phyloP scores from a whole-genome alignment of 1,140 invertebrate species.

The Dendrolimus kikuchii region DNA sequence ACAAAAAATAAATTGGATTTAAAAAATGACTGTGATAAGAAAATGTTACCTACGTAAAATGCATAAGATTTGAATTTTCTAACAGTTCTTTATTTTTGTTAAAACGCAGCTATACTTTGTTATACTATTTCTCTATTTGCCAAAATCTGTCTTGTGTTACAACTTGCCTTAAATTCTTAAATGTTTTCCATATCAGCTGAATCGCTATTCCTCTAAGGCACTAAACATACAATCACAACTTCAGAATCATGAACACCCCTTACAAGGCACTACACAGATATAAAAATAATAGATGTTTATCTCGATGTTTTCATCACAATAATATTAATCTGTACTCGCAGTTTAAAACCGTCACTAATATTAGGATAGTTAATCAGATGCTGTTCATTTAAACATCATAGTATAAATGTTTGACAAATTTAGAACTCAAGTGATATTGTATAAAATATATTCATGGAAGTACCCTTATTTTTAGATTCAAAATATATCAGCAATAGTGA shows the following conservation, averaged over 20 bases:
- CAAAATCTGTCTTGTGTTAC: neutral
- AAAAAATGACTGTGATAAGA: constrained; percentile 43
- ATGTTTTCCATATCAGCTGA: no score
- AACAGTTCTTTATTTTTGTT: constrained; percentile 3
- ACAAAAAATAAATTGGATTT: constrained; percentile 4
- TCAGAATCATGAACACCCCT: no score
- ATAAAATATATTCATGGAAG: constrained; percentile 41
- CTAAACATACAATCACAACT: no score
- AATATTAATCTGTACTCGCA: constrained; percentile 24
- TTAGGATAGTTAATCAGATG: constrained; percentile 38
- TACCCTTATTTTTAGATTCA: constrained; percentile 61
- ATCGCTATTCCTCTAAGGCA: no score
- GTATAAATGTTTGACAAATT: constrained; percentile 16
- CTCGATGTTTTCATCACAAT: no score
- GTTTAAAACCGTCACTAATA: constrained; percentile 50
- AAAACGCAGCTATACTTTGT: neutral
- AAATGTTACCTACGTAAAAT: constrained; percentile 38
- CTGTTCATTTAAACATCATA: constrained; percentile 16
- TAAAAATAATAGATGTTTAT: no score
- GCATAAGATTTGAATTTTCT: constrained; percentile 33
- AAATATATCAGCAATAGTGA: constrained; percentile 53
- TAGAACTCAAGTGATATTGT: constrained; percentile 38
- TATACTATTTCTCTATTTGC: constrained; percentile 1
- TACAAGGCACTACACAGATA: no score
- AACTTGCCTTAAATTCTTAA: no score